Conservation (phyloP, 2,888 invertebrate species). For the Pseudanteris insignis region DNA sequence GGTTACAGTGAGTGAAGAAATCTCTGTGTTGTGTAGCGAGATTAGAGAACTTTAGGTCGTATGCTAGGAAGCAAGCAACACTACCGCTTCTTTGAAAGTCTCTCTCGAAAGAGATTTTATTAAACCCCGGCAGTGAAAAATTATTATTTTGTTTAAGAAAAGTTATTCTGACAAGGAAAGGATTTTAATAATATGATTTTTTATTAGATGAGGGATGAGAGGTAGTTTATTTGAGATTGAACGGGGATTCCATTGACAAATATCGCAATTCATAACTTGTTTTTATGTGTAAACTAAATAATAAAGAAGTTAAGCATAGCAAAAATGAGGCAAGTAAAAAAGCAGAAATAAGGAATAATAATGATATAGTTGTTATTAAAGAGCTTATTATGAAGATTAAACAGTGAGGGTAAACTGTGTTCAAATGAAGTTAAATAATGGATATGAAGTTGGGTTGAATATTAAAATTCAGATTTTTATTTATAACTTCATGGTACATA, state of each 20-base stretch:
- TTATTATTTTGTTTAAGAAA: neutral
- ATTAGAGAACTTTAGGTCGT: neutral
- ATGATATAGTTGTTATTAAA: too few relatives aligned
- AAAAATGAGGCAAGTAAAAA: too few relatives aligned
- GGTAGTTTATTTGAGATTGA: neutral
- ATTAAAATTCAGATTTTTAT: too few relatives aligned
- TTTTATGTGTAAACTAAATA: too few relatives aligned
- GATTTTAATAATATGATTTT: neutral
- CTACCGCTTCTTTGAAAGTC: neutral
- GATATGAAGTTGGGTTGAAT: too few relatives aligned
- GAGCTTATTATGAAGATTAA: too few relatives aligned
- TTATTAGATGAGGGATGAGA: neutral
- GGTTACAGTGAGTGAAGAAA: neutral
- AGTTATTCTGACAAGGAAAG: neutral
- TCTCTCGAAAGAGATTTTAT: conserved; percentile 1
- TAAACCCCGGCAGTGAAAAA: neutral
- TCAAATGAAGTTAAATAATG: too few relatives aligned
- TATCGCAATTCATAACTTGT: too few relatives aligned
- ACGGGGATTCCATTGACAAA: conserved; percentile 3
- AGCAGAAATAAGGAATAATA: too few relatives aligned
- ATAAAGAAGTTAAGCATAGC: too few relatives aligned
- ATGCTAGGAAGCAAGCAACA: neutral
- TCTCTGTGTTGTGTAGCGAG: neutral
- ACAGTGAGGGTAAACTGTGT: too few relatives aligned
- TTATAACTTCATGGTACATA: too few relatives aligned